A percentile compares a stretch with the other conserved stretches of the same genome.
These are phyloP conservation scores for Pseudorectes ferrugineus DNA, from an alignment of 2,113 vertebrate species.

Conservation along the genomic window DNA sequence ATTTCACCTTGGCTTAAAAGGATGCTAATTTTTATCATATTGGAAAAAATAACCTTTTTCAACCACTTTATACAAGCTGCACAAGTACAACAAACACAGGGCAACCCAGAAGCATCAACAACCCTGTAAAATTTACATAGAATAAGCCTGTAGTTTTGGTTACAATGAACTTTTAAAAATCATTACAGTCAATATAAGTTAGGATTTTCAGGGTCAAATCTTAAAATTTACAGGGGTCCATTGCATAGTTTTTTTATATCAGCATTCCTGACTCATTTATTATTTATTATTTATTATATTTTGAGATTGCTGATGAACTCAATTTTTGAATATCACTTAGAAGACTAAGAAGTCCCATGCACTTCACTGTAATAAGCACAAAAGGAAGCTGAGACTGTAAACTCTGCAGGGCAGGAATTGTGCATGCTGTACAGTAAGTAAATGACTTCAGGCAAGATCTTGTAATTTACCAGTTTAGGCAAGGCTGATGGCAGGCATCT, in stretches of 20 bases:
- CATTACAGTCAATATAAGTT: neutral
- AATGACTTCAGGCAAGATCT: neutral
- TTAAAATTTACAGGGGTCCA: neutral
- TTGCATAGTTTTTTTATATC: neutral
- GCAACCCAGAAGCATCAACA: neutral
- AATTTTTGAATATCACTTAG: neutral
- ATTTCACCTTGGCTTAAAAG: neutral
- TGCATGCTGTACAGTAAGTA: neutral
- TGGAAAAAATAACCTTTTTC: neutral
- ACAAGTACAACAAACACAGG: neutral
- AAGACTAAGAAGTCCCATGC: neutral
- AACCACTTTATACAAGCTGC: neutral
- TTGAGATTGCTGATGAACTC: neutral
- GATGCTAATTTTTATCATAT: neutral
- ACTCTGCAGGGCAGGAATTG: neutral
- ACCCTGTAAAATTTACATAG: neutral
- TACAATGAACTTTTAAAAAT: neutral
- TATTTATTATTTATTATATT: neutral
- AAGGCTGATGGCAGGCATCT: neutral
- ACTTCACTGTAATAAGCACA: neutral
- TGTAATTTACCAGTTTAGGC: neutral
- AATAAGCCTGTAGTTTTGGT: neutral
- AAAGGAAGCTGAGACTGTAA: neutral
- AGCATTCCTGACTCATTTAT: neutral
- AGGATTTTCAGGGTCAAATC: neutral